Conservation (phyloP, 2,888 invertebrate genomes). For the Hoplodrina ambigua region DNA sequence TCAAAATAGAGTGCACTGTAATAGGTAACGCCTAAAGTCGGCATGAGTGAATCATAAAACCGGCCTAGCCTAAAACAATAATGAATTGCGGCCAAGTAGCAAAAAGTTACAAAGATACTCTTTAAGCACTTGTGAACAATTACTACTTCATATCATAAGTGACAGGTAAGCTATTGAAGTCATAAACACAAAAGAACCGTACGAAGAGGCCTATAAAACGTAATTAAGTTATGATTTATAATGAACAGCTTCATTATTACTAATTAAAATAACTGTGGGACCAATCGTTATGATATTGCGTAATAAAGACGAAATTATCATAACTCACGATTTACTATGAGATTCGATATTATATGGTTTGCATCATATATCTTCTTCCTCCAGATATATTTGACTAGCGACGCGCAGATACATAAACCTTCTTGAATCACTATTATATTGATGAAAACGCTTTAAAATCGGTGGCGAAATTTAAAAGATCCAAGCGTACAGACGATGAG, state of each 20-base stretch:
- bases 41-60: slow-evolving; percentile 31
- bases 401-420: no score
- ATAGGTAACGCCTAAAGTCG: slow-evolving; percentile 6
- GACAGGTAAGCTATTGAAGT: slow-evolving; percentile 38
- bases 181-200: slow-evolving; percentile 38
- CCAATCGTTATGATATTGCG: slow-evolving; percentile 29
- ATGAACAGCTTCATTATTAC: slow-evolving; percentile 45
- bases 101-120: slow-evolving; percentile 36
- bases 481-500: no score
- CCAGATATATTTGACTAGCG: no score
- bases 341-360: neutral
- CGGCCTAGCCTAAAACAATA: slow-evolving; percentile 27
- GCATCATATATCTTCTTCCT: neutral
- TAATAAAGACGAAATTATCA: slow-evolving; percentile 8
- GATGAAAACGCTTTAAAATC: no score
- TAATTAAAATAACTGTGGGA: slow-evolving; percentile 54
- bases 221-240: slow-evolving; percentile 51
- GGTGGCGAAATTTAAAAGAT: no score
- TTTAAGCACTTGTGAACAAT: slow-evolving; percentile 42
- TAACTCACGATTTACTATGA: neutral
- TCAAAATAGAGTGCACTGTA: slow-evolving; percentile 10
- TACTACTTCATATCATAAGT: slow-evolving; percentile 35
- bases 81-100: slow-evolving; percentile 30
- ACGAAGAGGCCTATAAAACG: slow-evolving; percentile 29
- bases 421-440: no score